phyloP scores from a whole-genome alignment of 2,113 vertebrate genomes.

The Atrichornis clamosus region DNA sequence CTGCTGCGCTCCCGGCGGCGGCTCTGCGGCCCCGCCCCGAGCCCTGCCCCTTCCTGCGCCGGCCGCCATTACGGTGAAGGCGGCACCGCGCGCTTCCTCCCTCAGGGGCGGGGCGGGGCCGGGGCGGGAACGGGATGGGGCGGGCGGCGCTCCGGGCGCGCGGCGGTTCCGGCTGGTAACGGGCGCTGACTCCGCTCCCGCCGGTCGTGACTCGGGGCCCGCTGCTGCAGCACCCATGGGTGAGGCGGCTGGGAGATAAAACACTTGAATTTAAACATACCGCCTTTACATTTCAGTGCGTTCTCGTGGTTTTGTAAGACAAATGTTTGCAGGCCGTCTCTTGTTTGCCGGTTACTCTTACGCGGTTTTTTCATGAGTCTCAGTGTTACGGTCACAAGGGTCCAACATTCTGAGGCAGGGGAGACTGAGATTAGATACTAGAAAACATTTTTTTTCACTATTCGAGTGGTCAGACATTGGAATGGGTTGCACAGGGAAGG shows the following conservation, averaged over 20 bases:
- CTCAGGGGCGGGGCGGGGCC: background rate
- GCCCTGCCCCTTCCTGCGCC: background rate
- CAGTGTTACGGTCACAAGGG: rapidly evolving
- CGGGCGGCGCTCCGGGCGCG: rapidly evolving
- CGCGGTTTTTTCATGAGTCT: rapidly evolving
- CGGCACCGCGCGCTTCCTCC: background rate
- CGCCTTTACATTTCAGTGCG: rapidly evolving
- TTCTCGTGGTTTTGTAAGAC: background rate
- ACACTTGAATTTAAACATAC: background rate
- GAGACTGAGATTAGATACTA: background rate
- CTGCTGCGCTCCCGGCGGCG: too few species aligned
- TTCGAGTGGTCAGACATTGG: background rate
- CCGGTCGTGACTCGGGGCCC: rapidly evolving
- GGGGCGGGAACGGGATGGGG: too few species aligned
- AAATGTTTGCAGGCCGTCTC: background rate
- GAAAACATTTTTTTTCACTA: background rate
- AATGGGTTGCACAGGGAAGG: background rate
- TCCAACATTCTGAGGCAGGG: background rate
- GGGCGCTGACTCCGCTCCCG: rapidly evolving
- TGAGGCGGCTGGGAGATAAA: rapidly evolving
- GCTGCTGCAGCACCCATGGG: too few species aligned
- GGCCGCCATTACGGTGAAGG: background rate
- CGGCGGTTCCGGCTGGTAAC: rapidly evolving
- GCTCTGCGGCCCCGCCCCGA: too few species aligned
- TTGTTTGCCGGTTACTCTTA: background rate